Conservation (phyloP, 2,113 vertebrate genomes). For the Alethe castanea region DNA sequence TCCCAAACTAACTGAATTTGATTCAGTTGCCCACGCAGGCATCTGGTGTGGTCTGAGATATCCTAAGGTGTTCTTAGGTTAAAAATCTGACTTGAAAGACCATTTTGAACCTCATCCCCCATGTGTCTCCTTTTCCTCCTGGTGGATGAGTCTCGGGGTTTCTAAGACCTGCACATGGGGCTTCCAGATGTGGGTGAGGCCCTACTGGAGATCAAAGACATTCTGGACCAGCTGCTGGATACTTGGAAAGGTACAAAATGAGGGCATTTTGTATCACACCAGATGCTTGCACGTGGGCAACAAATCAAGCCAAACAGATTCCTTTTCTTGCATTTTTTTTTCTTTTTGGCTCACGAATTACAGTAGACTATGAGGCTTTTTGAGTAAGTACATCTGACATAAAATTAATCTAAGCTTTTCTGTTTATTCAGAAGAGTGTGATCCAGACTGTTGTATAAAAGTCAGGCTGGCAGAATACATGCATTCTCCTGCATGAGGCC, state of each 20-base stretch:
- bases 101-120: not conserved
- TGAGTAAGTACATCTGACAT: not conserved
- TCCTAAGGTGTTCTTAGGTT: not conserved
- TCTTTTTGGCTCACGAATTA: not conserved
- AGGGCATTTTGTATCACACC: not conserved
- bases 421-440: not conserved
- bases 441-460: not conserved
- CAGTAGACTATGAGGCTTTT: not conserved
- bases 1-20: not conserved
- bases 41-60: not conserved
- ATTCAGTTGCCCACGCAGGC: not conserved
- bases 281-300: not conserved
- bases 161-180: not conserved
- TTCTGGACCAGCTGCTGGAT: slow-evolving; percentile 19
- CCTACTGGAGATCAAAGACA: slow-evolving; percentile 10
- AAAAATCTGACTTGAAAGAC: not conserved
- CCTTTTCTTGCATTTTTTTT: not conserved
- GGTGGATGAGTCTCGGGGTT: not conserved
- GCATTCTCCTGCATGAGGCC: not conserved
- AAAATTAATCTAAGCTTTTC: not conserved
- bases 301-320: not conserved
- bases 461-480: not conserved
- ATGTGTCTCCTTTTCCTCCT: not conserved
- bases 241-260: not conserved
- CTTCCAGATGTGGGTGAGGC: not conserved